Conservation (phyloP, 2,797 vertebrate genomes). For the Gymnoscopelus microlampas region DNA sequence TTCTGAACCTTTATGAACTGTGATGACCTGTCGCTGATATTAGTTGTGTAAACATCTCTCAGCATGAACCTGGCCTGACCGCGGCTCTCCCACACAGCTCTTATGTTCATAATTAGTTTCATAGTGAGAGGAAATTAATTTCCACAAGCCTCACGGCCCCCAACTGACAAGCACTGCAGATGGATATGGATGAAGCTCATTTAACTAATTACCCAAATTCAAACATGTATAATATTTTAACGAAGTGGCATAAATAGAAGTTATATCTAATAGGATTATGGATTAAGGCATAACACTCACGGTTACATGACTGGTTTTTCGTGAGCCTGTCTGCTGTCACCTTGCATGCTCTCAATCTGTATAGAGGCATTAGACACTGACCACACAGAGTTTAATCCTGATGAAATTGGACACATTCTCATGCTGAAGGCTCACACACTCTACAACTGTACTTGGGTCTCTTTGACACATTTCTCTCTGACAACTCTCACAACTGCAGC, state of each 20-base stretch:
- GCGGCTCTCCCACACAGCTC: slow-evolving; percentile 53
- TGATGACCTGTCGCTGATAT: slow-evolving; percentile 48
- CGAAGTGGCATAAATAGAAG: slow-evolving; percentile 61
- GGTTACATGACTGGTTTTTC: no score
- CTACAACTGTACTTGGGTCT: no score
- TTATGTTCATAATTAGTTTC: slow-evolving; percentile 73
- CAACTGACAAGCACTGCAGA: slow-evolving; percentile 68
- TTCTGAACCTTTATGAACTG: slow-evolving; percentile 42
- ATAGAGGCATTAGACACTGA: no score
- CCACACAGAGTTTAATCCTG: no score
- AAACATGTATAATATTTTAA: slow-evolving; percentile 60
- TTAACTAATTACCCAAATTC: slow-evolving; percentile 78
- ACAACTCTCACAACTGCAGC: no score
- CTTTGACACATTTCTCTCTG: no score
- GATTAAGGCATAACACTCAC: no score
- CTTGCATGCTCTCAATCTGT: no score
- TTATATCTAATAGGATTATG: slow-evolving; percentile 21
- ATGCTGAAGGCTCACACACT: no score
- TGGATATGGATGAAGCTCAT: slow-evolving; percentile 76
- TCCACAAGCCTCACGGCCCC: slow-evolving; percentile 76
- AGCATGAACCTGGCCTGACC: slow-evolving; percentile 42
- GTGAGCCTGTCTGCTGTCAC: no score
- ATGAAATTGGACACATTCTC: no score
- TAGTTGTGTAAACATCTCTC: slow-evolving; percentile 47
- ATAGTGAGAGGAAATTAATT: slow-evolving; percentile 78